A percentile compares a stretch with the other conserved stretches of the same genome.
Conservation (phyloP, 2,113 vertebrate genomes). For the Chionodraco myersi region DNA sequence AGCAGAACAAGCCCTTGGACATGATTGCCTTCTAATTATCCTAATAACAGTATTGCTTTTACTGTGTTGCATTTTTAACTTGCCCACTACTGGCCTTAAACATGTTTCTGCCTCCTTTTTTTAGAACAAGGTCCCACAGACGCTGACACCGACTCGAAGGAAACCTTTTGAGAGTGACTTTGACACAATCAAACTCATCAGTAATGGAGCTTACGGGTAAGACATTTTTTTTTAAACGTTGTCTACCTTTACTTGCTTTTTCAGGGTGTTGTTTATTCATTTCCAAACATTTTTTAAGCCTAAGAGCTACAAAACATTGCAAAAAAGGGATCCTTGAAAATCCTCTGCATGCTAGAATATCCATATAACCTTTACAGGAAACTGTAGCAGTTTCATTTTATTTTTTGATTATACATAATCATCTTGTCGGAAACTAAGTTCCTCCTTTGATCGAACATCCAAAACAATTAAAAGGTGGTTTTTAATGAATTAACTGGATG, state of each 20-base stretch:
- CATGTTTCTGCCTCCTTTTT: slow-evolving; percentile 19
- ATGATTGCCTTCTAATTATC: neutral
- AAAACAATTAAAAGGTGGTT: neutral
- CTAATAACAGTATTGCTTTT: neutral
- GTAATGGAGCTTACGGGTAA: slow-evolving; percentile 97
- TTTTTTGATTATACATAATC: neutral
- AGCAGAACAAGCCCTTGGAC: neutral
- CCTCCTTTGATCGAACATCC: neutral
- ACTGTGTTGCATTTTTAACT: neutral
- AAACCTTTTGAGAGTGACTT: slow-evolving; percentile 95
- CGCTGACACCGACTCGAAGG: slow-evolving; percentile 82
- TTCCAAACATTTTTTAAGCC: neutral
- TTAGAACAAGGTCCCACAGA: slow-evolving; percentile 83
- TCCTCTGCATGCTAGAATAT: neutral
- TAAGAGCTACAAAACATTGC: neutral
- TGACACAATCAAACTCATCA: slow-evolving; percentile 97
- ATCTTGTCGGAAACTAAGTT: neutral
- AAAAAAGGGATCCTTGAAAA: neutral
- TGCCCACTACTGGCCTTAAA: neutral
- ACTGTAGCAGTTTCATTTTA: neutral
- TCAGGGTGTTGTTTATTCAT: neutral
- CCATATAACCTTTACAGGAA: neutral
- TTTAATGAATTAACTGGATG: neutral
- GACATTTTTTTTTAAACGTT: slow-evolving; percentile 21
- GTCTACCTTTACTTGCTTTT: neutral